Conservation (phyloP, 2,888 invertebrate genomes). For the Drosophila pegasa region DNA sequence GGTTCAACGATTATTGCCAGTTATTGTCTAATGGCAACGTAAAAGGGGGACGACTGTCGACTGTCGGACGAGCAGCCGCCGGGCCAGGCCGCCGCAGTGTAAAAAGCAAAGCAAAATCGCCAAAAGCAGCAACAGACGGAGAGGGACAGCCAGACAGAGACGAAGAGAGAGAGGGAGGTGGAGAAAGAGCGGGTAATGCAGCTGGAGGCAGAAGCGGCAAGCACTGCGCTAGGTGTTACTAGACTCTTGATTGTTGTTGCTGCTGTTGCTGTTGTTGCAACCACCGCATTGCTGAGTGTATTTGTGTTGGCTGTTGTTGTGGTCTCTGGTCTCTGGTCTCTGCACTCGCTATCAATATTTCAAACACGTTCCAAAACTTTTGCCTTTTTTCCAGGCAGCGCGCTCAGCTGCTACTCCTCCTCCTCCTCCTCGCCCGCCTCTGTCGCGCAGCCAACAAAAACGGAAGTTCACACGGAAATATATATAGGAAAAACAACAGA, state of each 20-base stretch:
- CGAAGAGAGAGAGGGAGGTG: conserved; percentile 12
- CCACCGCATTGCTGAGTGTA: conserved; percentile 52
- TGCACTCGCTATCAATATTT: conserved; percentile 77
- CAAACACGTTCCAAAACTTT: conserved; percentile 76
- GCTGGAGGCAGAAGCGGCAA: conserved; percentile 3
- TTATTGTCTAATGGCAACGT: conserved; percentile 75
- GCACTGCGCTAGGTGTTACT: conserved; percentile 66
- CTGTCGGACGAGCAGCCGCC: neutral
- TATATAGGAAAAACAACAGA: conserved; percentile 54
- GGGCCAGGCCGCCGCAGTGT: conserved; percentile 25
- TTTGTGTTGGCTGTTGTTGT: conserved; percentile 59
- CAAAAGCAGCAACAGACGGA: conserved; percentile 46
- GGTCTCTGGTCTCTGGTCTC: conserved; percentile 35
- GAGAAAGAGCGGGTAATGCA: neutral
- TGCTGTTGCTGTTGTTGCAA: conserved; percentile 56
- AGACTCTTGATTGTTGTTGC: conserved; percentile 38
- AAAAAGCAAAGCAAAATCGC: conserved; percentile 55
- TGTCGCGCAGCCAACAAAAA: conserved; percentile 49
- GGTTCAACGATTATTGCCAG: conserved; percentile 82
- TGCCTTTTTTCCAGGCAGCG: conserved; percentile 57
- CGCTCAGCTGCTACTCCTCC: neutral
- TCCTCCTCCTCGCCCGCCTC: too few species aligned
- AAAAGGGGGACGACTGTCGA: conserved; percentile 59
- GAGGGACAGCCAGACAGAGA: conserved; percentile 11
- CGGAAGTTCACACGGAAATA: conserved; percentile 83